Evolutionary conservation across 2,113 vertebrate species (phyloP).

Genomic region (Toxotes chatareus): DNA sequence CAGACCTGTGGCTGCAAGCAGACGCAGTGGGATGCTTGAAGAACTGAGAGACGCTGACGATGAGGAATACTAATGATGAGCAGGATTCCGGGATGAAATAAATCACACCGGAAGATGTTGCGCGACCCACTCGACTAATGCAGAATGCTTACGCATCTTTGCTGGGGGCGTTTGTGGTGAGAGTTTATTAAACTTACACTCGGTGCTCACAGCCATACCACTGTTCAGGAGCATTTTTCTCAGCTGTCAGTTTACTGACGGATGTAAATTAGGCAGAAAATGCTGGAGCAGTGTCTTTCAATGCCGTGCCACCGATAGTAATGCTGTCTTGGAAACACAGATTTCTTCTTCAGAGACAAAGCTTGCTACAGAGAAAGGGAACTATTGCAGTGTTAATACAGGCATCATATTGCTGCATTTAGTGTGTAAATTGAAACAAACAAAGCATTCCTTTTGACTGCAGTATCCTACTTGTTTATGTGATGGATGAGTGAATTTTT

Average conservation of each 20-base stretch:
- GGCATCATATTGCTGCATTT: slow-evolving; percentile 4
- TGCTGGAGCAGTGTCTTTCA: slow-evolving; percentile 8
- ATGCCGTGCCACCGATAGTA: slow-evolving; percentile 2
- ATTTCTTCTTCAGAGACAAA: slow-evolving; percentile 11
- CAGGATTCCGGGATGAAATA: slow-evolving; percentile 60
- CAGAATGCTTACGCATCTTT: slow-evolving; percentile 45
- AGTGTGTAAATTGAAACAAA: slow-evolving; percentile 19
- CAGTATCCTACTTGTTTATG: background rate
- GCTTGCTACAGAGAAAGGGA: background rate
- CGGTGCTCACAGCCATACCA: slow-evolving; percentile 46
- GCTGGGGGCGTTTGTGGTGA: slow-evolving; percentile 51
- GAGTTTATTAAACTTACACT: slow-evolving; percentile 74
- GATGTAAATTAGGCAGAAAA: slow-evolving; percentile 69
- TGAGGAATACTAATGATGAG: slow-evolving; percentile 61
- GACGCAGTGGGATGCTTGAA: slow-evolving; percentile 8
- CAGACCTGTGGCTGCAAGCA: slow-evolving; percentile 47
- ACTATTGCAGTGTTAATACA: slow-evolving; percentile 4
- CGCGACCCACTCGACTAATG: slow-evolving; percentile 53
- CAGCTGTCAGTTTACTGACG: slow-evolving; percentile 60
- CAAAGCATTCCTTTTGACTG: background rate
- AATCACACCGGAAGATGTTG: slow-evolving; percentile 61
- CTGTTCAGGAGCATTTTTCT: slow-evolving; percentile 63
- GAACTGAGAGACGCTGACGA: slow-evolving; percentile 40
- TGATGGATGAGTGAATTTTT: slow-evolving; percentile 23
- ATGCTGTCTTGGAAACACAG: slow-evolving; percentile 13